Percentiles rank a stretch among this genome's conserved stretches.
Conservation (phyloP, 2,113 vertebrate genomes). For the Sebastes fasciatus region DNA sequence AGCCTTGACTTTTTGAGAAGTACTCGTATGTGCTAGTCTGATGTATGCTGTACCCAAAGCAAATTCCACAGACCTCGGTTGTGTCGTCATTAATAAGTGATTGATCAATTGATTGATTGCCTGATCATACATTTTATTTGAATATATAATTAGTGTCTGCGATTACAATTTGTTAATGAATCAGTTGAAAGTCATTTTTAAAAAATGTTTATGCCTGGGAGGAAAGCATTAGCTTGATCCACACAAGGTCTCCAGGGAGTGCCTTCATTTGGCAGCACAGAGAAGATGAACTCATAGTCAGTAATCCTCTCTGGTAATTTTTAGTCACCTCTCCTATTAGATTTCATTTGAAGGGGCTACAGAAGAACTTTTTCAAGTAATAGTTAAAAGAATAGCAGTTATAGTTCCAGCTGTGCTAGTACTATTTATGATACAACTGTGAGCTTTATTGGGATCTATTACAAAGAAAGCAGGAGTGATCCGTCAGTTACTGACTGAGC, state of each 20-base stretch:
- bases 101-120: no score
- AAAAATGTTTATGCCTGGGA: background rate
- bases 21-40: no score
- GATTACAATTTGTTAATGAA: background rate
- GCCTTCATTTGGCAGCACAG: background rate
- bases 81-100: no score
- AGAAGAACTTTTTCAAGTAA: background rate
- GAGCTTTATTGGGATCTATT: background rate
- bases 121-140: background rate
- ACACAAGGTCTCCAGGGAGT: no score
- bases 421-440: background rate
- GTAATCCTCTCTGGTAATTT: conserved; percentile 3
- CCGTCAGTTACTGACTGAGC: background rate
- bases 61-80: no score
- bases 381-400: background rate
- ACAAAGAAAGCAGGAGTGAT: conserved; percentile 1
- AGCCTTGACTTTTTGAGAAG: no score
- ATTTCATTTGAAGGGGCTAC: background rate
- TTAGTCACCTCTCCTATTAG: background rate
- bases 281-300: background rate
- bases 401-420: background rate
- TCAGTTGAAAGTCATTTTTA: background rate
- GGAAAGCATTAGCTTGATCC: background rate
- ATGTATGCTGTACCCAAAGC: no score
- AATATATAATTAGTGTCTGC: background rate